These are phyloP conservation scores for Andinoacara biseriatus DNA, from an alignment of 2,113 vertebrate genomes.

Conservation along the genomic window DNA sequence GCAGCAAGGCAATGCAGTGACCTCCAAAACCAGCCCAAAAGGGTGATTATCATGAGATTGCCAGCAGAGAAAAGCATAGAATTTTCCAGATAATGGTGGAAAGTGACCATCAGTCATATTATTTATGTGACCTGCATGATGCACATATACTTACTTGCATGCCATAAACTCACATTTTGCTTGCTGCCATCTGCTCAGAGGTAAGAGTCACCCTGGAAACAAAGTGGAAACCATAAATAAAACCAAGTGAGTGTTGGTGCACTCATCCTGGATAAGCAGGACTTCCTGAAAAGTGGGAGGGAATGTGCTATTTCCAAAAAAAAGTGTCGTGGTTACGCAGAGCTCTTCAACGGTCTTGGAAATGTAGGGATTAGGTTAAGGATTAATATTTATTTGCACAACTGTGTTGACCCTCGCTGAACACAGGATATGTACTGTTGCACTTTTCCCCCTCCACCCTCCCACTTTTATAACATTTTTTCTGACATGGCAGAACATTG, in stretches of 20 bases:
- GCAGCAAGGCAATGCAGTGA: constrained; percentile 25
- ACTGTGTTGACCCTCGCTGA: constrained; percentile 80
- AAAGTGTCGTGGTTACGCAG: constrained; percentile 45
- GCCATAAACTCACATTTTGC: constrained; percentile 22
- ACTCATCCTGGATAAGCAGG: constrained; percentile 16
- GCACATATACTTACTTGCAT: not conserved
- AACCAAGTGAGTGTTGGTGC: constrained; percentile 15
- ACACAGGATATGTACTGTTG: constrained; percentile 81
- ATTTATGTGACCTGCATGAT: constrained; percentile 21
- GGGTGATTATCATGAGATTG: constrained; percentile 35
- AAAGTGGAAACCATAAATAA: constrained; percentile 39
- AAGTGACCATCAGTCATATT: constrained; percentile 14
- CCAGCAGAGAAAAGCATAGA: constrained; percentile 24
- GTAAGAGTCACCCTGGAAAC: constrained; percentile 34
- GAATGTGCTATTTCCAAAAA: constrained; percentile 49
- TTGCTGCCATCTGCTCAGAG: constrained; percentile 14
- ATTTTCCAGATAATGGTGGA: constrained; percentile 36
- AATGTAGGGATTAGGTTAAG: constrained; percentile 81
- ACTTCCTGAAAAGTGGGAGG: constrained; percentile 39
- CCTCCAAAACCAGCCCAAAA: constrained; percentile 30
- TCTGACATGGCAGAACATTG: constrained; percentile 79
- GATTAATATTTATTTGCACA: constrained; percentile 85
- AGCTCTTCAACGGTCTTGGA: constrained; percentile 76
- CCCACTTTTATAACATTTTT: constrained; percentile 63
- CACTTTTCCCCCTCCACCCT: constrained; percentile 58